Evolutionary conservation across 53 echinoderm and acorn worm species (phyloP), one percentile per base, ranked within the genome.

Genomic region (Astropecten irregularis): DNA sequence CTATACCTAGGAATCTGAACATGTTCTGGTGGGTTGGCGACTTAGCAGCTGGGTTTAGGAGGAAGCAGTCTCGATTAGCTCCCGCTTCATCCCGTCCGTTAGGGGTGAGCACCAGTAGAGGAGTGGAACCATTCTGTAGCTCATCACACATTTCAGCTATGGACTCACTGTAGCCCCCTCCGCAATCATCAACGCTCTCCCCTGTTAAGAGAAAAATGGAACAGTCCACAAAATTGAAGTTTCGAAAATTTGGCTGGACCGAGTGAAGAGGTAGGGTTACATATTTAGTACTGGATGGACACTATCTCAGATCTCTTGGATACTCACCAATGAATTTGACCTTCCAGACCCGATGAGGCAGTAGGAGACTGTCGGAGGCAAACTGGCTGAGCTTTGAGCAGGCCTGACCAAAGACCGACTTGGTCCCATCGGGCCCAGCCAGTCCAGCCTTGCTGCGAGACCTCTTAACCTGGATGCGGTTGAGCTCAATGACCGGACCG

Each of bases 81-180:
- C 96, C 96, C 0, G 91, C 85, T 64, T 96, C 96, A 61, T 96
- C 96, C 26, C 96, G 79, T 10, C 96, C 96, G 68, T 96, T 96
- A 15, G 96, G 96, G 47, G 96, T 96, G 20, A 96, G 81, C 9
- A 96, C 89, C 27, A 96, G 76, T 16, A 96, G 89, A 16, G 93
- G 91, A 28, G 91, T 91, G 29, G 96, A 96, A 44, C 96, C 91
- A 48, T 96, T 96, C 96, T 96, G 96, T 57, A 93, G 58, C 70
- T 96, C 96, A 76, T 96, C 93, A 77, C 96, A 96, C 96, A 96
- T 96, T 83, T 96, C 96, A 28, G 96, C 96, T 27, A 96, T 96
- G 8, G 96, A 96, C 36, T 96, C 96, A 57, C 96, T 96, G 96
- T 96, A 96, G 28, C 96, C 96, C 49, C 96, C 96, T 33, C 96